A percentile compares a stretch with the other conserved stretches of the same genome.
Conservation (phyloP, 2,797 vertebrate species). For the Protosalanx chinensis region DNA sequence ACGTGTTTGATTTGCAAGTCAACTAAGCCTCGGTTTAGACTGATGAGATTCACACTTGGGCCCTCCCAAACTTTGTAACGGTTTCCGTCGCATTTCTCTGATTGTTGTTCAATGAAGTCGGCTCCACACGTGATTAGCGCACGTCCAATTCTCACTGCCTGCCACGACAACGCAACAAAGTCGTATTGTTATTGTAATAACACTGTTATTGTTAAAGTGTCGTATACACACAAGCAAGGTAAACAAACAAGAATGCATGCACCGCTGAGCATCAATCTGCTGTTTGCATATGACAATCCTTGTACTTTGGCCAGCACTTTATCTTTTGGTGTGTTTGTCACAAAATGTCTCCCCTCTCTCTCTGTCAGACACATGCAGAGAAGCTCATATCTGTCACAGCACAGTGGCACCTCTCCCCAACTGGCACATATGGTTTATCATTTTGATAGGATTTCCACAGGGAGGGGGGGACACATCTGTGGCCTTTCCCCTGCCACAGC, state of each 20-base stretch:
- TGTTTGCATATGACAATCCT: neutral
- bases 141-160: neutral
- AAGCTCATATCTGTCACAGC: neutral
- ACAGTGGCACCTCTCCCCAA: neutral
- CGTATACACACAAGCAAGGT: neutral
- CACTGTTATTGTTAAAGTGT: too few relatives aligned
- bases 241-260: neutral
- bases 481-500: conserved; percentile 27
- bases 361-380: neutral
- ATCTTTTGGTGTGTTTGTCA: conserved; percentile 11
- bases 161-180: neutral
- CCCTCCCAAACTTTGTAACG: neutral
- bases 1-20: neutral
- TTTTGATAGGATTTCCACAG: conserved; percentile 60
- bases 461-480: conserved; percentile 51
- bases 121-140: neutral
- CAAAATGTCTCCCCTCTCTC: neutral
- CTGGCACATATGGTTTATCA: neutral
- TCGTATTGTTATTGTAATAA: too few relatives aligned
- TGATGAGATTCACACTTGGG: neutral
- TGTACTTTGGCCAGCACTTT: conserved; percentile 12
- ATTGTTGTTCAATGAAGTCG: neutral
- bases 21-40: neutral
- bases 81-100: neutral
- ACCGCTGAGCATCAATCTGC: neutral